Evolutionary conservation across 2,113 vertebrate genomes (phyloP).

Genomic region (Machaerirhynchus nigripectus): DNA sequence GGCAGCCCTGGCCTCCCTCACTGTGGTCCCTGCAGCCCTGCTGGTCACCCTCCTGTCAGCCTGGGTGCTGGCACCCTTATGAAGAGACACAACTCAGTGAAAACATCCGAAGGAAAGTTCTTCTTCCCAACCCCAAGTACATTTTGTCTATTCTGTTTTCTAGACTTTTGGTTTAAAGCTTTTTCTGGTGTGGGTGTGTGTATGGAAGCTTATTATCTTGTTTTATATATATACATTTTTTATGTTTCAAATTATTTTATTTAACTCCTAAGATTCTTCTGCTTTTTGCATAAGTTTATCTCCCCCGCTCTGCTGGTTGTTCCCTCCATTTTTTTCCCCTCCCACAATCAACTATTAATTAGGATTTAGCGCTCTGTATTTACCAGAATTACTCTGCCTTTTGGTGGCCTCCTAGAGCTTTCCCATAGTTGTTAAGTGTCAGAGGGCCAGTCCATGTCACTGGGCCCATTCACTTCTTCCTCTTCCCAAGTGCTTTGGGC

Average conservation of each 20-base stretch:
- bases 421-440: neutral
- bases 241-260: neutral
- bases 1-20: neutral
- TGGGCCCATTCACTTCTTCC: neutral
- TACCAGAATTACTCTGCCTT: neutral
- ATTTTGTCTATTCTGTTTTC: neutral
- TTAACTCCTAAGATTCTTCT: neutral
- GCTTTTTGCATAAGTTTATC: neutral
- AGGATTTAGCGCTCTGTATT: neutral
- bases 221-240: neutral
- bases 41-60: no score
- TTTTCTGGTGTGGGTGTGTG: neutral
- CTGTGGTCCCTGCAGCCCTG: neutral
- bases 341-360: neutral
- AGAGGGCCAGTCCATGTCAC: neutral
- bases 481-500: neutral
- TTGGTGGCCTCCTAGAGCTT: neutral
- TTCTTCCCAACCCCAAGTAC: neutral
- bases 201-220: neutral
- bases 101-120: neutral
- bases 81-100: neutral
- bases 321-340: neutral
- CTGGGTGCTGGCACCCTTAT: rapidly evolving
- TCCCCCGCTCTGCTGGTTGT: rapidly evolving
- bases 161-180: neutral